Evolutionary conservation across 2,888 invertebrate species (phyloP).

Genomic region (Agrochola litura): DNA sequence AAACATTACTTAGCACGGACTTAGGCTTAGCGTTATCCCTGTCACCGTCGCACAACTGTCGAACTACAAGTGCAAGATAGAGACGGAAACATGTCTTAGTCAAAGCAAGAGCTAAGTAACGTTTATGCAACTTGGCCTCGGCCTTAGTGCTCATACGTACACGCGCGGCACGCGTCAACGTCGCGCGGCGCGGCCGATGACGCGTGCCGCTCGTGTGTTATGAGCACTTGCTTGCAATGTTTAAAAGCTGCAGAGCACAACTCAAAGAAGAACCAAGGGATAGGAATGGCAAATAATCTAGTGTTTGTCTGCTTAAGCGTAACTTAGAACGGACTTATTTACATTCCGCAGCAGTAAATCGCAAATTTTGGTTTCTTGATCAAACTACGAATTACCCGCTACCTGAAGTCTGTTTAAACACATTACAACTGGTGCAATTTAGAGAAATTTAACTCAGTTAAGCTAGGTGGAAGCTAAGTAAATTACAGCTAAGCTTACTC

Average conservation of each 20-base stretch:
- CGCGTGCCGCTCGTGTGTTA: too few relatives aligned
- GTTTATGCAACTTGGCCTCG: neutral
- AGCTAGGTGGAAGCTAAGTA: constrained; percentile 27
- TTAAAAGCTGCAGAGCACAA: neutral
- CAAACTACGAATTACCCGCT: constrained; percentile 6
- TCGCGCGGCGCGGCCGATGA: too few relatives aligned
- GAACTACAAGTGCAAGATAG: neutral
- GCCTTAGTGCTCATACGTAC: too few relatives aligned
- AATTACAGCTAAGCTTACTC: constrained; percentile 34
- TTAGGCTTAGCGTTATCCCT: neutral
- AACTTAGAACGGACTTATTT: constrained; percentile 3
- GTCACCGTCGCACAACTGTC: neutral
- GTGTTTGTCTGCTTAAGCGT: neutral
- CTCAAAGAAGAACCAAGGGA: neutral
- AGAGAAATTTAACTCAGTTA: neutral
- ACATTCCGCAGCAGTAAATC: neutral
- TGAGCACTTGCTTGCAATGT: neutral
- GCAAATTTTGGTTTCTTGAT: constrained; percentile 6
- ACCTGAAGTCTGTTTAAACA: constrained; percentile 18
- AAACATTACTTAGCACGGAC: neutral
- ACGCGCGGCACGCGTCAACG: too few relatives aligned
- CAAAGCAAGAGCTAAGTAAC: neutral
- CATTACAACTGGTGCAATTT: neutral
- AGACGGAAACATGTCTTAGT: neutral
- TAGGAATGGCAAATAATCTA: neutral